phyloP scores from a whole-genome alignment of 2,113 vertebrate species.

The Xiphophorus maculatus region DNA sequence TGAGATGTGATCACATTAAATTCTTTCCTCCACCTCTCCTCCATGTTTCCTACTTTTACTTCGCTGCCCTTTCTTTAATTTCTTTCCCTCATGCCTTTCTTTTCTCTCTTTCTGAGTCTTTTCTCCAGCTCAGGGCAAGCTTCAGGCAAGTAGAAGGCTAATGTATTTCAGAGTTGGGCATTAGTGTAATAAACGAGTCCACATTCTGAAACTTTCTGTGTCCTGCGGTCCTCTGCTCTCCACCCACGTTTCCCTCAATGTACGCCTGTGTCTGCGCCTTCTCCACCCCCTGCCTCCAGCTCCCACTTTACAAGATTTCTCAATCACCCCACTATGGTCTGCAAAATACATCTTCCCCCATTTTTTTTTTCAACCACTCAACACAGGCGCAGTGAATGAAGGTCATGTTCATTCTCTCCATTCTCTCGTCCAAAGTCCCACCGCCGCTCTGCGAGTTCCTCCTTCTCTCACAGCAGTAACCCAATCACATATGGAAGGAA shows the following conservation, averaged over 20 bases:
- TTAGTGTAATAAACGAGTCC: conserved; percentile 16
- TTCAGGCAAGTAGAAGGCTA: conserved; percentile 1
- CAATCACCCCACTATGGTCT: conserved; percentile 62
- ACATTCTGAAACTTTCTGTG: conserved; percentile 44
- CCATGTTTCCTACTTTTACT: conserved; percentile 28
- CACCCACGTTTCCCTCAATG: conserved; percentile 48
- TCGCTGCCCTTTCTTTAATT: conserved; percentile 39
- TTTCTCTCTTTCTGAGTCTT: background rate
- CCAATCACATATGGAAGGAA: conserved; percentile 81
- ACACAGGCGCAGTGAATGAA: conserved; percentile 50
- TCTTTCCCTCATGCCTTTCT: conserved; percentile 18
- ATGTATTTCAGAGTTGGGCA: conserved; percentile 13
- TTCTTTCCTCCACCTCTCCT: conserved; percentile 33
- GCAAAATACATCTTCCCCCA: conserved; percentile 36
- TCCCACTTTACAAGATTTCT: conserved; percentile 35
- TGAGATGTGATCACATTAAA: conserved; percentile 68
- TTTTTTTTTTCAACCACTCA: conserved; percentile 16
- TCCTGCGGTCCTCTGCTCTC: conserved; percentile 22
- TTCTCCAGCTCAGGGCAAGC: background rate
- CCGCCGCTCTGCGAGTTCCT: conserved; percentile 31
- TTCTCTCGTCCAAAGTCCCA: conserved; percentile 25
- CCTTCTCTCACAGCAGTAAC: conserved; percentile 58
- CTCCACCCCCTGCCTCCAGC: conserved; percentile 14
- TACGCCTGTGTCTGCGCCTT: conserved; percentile 57
- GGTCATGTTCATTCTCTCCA: conserved; percentile 51